Evolutionary conservation across 2,888 invertebrate species (phyloP), one percentile per base, ranked within the genome.

Genomic region (Galeruca laticollis): DNA sequence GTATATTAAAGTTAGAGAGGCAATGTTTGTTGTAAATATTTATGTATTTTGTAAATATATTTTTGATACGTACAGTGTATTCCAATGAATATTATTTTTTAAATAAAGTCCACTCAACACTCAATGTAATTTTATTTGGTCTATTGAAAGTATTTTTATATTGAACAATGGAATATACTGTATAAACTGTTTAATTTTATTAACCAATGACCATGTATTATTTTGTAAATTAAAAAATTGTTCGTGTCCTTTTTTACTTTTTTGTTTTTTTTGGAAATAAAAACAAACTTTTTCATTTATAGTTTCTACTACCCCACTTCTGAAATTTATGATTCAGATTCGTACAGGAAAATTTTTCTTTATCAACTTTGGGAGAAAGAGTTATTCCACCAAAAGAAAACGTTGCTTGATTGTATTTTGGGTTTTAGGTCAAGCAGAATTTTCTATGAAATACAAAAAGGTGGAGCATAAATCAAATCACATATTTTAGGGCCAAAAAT

Each of bases 1-100:
- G 33, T 35, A 52, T 15, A 49, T 61, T 61, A 26, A 43, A 61
- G 40, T 11, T 54, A 54, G 43, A 18, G 21, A 52, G 52, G 52
- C 52, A 43, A 37, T 62, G 37, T 52, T 56, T 2, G 9, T 15
- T 56, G 56, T 56, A 56, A 33, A 56, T 56, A 56, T 54, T 33
- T n/a, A 31, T 51, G 6, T 21, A n/a, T n/a, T 51, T 26, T 52
- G 52, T 52, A 52, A 52, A 52, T 52, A 52, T 26, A 9, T 52
- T 52, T 52, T 31, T 31, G 13, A 15, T 13, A 9, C 6, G 49
- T 52, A 26, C 11, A 26, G 52, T 31, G 13, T 26, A 52, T 31
- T 31, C 6, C 52, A 26, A 26, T 52, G 6, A 11, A 13, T 21
- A 43, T n/a, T 47, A 15, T n/a, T 15, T 47, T 15, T 15, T 47